Percentiles rank a stretch among this genome's conserved stretches.
Conservation (phyloP, 2,797 vertebrate genomes). For the Momotus momota region DNA sequence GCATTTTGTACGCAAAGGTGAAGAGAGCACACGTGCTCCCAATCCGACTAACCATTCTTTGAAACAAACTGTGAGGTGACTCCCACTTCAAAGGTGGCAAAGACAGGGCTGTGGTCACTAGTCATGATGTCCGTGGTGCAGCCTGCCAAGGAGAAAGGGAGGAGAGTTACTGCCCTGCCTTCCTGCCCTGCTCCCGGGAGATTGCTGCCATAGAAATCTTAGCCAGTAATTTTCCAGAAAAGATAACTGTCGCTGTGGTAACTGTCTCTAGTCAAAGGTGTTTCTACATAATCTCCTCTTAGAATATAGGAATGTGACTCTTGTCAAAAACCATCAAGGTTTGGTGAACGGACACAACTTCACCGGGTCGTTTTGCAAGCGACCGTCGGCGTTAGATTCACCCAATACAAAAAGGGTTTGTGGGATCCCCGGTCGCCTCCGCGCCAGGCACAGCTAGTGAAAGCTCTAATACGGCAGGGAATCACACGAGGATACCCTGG, state of each 20-base stretch:
- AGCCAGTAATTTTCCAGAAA: neutral
- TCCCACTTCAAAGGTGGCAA: conserved; percentile 95
- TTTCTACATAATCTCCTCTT: neutral
- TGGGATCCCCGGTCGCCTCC: neutral
- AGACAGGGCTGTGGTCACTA: conserved; percentile 97
- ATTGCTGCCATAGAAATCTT: conserved; percentile 70
- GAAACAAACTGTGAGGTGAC: conserved; percentile 98
- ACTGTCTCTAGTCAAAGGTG: conserved; percentile 1
- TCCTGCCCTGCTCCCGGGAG: conserved; percentile 69
- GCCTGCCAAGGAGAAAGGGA: conserved; percentile 78
- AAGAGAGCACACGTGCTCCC: neutral
- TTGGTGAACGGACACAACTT: neutral
- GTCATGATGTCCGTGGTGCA: conserved; percentile 95
- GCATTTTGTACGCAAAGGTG: neutral
- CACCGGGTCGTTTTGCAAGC: neutral
- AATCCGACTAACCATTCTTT: conserved; percentile 87
- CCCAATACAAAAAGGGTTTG: neutral
- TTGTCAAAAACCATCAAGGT: neutral
- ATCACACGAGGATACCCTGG: neutral
- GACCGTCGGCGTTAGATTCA: neutral
- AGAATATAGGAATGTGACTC: neutral
- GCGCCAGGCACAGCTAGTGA: neutral
- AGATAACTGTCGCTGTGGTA: neutral
- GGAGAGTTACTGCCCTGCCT: neutral
- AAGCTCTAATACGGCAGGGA: neutral